Percentiles rank a stretch among this genome's conserved stretches.
Evolutionary conservation across 1,140 invertebrate genomes (phyloP).

Genomic region (Sweltsa coloradensis): DNA sequence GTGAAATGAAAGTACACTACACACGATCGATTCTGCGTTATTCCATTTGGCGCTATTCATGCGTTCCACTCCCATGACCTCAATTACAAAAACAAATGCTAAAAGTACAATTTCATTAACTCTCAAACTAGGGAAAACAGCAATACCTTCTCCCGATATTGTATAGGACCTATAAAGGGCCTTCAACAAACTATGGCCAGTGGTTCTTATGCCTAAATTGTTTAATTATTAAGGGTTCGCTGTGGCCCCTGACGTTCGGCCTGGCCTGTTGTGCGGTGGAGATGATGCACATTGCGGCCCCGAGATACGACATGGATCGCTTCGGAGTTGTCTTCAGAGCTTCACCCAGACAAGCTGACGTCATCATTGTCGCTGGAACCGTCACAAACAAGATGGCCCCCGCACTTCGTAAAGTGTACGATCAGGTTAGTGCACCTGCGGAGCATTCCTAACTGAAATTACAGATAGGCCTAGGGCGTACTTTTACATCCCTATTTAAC

Average conservation of each 20-base stretch:
- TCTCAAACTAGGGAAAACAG: background rate
- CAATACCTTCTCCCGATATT: conserved; percentile 6
- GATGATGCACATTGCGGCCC: conserved; percentile 99
- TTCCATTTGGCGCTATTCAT: background rate
- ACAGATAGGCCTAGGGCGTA: too few relatives aligned
- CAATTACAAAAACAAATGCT: background rate
- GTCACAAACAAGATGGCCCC: conserved; percentile 99
- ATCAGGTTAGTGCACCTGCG: too few relatives aligned
- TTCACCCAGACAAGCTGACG: conserved; percentile 88
- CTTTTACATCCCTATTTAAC: too few relatives aligned
- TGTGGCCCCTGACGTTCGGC: conserved; percentile 96
- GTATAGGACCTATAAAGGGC: conserved; percentile 6
- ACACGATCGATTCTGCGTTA: too few relatives aligned
- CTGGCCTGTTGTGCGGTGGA: conserved; percentile 96
- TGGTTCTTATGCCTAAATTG: background rate
- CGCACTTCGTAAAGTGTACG: conserved; percentile 83
- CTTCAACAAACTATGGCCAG: background rate
- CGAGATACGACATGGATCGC: conserved; percentile 95
- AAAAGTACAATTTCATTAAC: background rate
- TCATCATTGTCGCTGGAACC: conserved; percentile 97
- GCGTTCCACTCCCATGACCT: conserved; percentile 1
- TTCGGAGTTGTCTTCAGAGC: conserved; percentile 92
- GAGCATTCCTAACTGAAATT: too few relatives aligned
- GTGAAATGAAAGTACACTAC: too few relatives aligned
- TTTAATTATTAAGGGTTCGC: conserved; percentile 45